Conservation (phyloP, 2,888 invertebrate species). For the Euplexia lucipara region DNA sequence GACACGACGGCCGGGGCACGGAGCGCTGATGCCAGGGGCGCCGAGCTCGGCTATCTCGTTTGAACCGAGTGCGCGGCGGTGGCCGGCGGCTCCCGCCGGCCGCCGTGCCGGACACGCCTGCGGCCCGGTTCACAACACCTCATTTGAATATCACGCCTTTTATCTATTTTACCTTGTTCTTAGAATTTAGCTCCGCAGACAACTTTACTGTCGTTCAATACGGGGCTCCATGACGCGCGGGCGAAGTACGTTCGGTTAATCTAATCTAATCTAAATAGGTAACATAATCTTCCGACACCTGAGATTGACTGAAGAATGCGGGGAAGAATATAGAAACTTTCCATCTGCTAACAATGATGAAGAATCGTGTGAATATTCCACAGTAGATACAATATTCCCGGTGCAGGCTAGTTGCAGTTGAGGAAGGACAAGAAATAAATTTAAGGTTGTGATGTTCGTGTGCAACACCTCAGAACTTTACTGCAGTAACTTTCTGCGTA, state of each 20-base stretch:
- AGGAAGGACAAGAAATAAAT: neutral
- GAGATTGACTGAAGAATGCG: conserved; percentile 60
- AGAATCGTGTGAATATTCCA: neutral
- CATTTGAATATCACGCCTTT: conserved; percentile 8
- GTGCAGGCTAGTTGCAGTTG: neutral
- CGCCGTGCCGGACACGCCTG: neutral
- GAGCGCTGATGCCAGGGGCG: too few species aligned
- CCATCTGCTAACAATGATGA: conserved; percentile 1
- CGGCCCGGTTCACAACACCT: neutral
- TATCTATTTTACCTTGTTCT: conserved; percentile 30
- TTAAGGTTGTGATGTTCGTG: neutral
- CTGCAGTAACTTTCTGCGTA: too few species aligned
- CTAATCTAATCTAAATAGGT: conserved; percentile 63
- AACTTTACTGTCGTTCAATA: neutral
- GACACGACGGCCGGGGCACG: conserved; percentile 9
- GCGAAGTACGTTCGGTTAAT: conserved; percentile 38
- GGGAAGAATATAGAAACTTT: conserved; percentile 17
- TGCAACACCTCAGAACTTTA: too few species aligned
- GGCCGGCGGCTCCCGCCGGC: neutral
- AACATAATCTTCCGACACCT: conserved; percentile 49
- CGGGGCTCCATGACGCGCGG: conserved; percentile 5
- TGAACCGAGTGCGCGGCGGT: too few species aligned
- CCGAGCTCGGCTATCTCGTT: too few species aligned
- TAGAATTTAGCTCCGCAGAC: conserved; percentile 2
- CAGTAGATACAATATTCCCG: neutral